These are phyloP conservation scores for Porites australiensis DNA, from an alignment of 64 coral and sea anemone species.

Conservation along the genomic window DNA sequence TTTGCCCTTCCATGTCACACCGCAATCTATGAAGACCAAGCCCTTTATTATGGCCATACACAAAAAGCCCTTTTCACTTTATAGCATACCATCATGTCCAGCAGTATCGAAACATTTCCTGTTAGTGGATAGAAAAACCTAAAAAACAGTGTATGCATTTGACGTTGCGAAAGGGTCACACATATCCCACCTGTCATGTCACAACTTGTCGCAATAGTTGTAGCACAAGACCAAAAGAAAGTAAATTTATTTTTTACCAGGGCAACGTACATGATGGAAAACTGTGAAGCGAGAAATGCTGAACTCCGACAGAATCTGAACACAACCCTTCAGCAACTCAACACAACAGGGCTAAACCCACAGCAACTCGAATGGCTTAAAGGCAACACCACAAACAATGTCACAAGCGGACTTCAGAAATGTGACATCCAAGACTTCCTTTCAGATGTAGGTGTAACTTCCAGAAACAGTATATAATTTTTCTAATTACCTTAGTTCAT, in stretches of 20 bases:
- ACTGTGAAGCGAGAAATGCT: conserved; percentile 16
- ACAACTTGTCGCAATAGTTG: no score
- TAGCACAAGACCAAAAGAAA: no score
- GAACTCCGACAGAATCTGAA: conserved; percentile 10
- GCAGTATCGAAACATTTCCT: no score
- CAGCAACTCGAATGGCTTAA: conserved; percentile 21
- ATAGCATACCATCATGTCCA: no score
- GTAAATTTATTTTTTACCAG: conserved; percentile 14
- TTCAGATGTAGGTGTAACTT: conserved; percentile 48
- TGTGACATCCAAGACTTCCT: conserved; percentile 52
- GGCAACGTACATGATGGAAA: conserved; percentile 60
- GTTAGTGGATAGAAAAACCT: no score
- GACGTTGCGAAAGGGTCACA: no score
- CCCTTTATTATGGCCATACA: no score
- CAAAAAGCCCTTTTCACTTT: no score
- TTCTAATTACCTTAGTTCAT: not conserved
- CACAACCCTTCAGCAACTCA: not conserved
- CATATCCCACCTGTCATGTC: no score
- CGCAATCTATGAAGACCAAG: no score
- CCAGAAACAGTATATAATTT: not conserved
- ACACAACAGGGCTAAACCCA: conserved; percentile 25
- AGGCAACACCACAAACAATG: conserved; percentile 34
- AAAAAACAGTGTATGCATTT: no score
- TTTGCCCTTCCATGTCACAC: no score
- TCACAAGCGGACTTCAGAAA: conserved; percentile 39